A percentile compares a stretch with the other conserved stretches of the same genome.
Conservation (phyloP, 2,888 invertebrate genomes). For the Orthonevra nobilis region DNA sequence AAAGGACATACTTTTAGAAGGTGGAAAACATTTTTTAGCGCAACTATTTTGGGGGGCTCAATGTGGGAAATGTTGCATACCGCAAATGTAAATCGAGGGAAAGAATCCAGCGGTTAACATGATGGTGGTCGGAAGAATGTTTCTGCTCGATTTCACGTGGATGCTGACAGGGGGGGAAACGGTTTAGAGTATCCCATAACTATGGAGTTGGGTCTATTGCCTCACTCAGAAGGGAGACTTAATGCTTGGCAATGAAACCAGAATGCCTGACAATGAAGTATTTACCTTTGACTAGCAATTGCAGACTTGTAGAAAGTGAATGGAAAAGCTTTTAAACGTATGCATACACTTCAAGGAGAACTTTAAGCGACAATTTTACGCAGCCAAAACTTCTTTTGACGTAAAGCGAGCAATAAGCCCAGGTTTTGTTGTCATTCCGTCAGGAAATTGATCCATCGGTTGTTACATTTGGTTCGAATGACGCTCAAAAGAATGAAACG, state of each 20-base stretch:
- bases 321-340: too few species aligned
- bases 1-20: conserved; percentile 28
- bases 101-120: conserved; percentile 20
- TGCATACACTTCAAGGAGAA: too few species aligned
- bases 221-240: neutral
- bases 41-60: neutral
- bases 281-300: conserved; percentile 4
- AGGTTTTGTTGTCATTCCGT: too few species aligned
- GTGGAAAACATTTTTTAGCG: conserved; percentile 15
- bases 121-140: neutral
- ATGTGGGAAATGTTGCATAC: conserved; percentile 59
- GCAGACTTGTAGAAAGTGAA: too few species aligned
- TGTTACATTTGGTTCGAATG: too few species aligned
- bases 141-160: conserved; percentile 16
- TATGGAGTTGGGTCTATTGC: too few species aligned
- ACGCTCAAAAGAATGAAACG: too few species aligned
- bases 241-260: conserved; percentile 3
- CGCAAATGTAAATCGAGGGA: conserved; percentile 58
- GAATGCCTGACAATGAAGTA: conserved; percentile 1
- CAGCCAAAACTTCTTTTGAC: too few species aligned
- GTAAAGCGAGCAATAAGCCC: too few species aligned
- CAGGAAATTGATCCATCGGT: too few species aligned
- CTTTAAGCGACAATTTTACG: too few species aligned
- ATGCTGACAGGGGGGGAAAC: neutral
- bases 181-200: too few species aligned